Conservation (phyloP, 2,888 invertebrate genomes). For the Campaea margaritaria region DNA sequence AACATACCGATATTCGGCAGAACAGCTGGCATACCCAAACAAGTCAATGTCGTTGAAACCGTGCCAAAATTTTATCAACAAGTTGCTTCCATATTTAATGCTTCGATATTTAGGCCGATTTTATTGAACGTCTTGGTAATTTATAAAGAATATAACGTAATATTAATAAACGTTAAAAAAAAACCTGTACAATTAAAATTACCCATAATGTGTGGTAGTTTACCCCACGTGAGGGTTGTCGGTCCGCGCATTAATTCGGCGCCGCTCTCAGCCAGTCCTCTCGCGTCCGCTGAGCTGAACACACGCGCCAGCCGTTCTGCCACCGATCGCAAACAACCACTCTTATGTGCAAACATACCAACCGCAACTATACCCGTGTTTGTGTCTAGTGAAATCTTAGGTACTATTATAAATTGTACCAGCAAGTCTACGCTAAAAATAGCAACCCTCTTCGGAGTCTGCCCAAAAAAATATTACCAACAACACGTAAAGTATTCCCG, state of each 20-base stretch:
- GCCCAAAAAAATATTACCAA: slow-evolving; percentile 15
- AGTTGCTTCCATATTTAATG: slow-evolving; percentile 25
- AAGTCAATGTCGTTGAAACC: slow-evolving; percentile 30
- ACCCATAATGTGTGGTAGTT: slow-evolving; percentile 61
- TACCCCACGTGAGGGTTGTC: slow-evolving; percentile 51
- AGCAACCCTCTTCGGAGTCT: not conserved
- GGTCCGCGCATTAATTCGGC: slow-evolving; percentile 55
- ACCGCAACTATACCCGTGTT: slow-evolving; percentile 42
- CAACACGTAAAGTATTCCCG: slow-evolving; percentile 20
- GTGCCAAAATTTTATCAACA: slow-evolving; percentile 43
- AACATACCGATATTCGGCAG: slow-evolving; percentile 7
- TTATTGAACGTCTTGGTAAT: too few species aligned
- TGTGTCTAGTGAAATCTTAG: slow-evolving; percentile 40
- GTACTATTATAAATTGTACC: slow-evolving; percentile 7
- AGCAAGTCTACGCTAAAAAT: not conserved
- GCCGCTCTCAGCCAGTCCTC: slow-evolving; percentile 55
- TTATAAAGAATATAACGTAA: too few species aligned
- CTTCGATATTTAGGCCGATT: not conserved
- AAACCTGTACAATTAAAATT: slow-evolving; percentile 19
- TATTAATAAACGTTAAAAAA: too few species aligned
- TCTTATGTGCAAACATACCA: slow-evolving; percentile 43
- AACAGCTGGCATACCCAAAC: slow-evolving; percentile 24
- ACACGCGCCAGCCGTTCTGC: slow-evolving; percentile 45
- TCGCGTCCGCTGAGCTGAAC: slow-evolving; percentile 53
- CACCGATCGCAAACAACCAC: slow-evolving; percentile 50